These are phyloP conservation scores for Lepidurus arcticus DNA, from an alignment of 1,140 invertebrate species.

Conservation along the genomic window DNA sequence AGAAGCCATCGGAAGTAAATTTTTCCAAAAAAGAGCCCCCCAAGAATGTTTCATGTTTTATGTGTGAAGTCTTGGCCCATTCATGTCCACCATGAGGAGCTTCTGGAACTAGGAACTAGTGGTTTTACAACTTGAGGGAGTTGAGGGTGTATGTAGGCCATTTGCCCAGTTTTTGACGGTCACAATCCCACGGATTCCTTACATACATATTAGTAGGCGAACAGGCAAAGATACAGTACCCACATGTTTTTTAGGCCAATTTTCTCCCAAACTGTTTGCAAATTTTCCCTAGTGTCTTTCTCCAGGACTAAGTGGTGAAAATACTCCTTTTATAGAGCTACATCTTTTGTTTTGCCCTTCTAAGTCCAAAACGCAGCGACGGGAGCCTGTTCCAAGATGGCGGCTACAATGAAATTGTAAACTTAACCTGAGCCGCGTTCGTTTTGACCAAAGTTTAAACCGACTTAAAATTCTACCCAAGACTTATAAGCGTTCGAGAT, in stretches of 20 bases:
- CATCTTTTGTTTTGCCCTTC: too few species aligned
- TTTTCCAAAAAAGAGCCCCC: neutral
- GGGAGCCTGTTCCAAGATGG: too few species aligned
- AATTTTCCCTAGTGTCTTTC: too few species aligned
- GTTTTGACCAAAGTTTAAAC: too few species aligned
- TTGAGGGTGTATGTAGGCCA: constrained; percentile 21
- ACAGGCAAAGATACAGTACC: neutral
- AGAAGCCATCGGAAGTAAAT: neutral
- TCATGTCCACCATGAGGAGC: neutral
- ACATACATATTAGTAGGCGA: neutral
- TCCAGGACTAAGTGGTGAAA: too few species aligned
- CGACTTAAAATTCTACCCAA: too few species aligned
- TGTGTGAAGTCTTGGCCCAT: neutral
- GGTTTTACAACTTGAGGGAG: neutral
- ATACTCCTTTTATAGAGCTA: too few species aligned
- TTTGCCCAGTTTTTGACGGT: neutral
- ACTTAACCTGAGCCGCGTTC: too few species aligned
- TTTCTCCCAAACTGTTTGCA: neutral
- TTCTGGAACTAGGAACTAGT: neutral
- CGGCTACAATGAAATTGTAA: too few species aligned
- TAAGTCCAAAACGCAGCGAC: too few species aligned
- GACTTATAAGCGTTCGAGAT: too few species aligned
- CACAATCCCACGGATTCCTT: neutral
- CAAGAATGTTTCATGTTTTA: neutral
- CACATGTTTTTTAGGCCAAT: constrained; percentile 1